Base-by-base conservation (phyloP, 2,113 vertebrate species). In the Rousettus leschenaultii region DNA sequence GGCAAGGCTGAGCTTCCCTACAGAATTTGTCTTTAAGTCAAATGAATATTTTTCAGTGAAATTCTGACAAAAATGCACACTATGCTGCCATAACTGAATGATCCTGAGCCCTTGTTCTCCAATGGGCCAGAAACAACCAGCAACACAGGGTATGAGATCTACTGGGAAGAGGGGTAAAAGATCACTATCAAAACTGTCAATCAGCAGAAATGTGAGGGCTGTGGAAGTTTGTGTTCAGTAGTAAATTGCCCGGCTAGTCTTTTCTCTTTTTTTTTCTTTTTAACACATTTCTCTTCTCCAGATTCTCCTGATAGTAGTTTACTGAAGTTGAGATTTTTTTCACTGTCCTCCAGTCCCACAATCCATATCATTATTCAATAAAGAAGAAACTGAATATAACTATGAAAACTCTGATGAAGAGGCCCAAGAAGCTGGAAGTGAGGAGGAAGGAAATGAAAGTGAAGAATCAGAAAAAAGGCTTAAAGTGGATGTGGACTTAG, bases 31-130 rank as follows among this genome's bases (percentile, higher is more conserved):
- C 28, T 84, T 86, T 82, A 90, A 48, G n/a, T 35, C 30, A 86
- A 63, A 79, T 5, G 24, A 55, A 55, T 38, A 11, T 51, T 71
- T 83, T 45, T 45, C 55, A 90, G 11, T 19, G 15, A 83, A 40
- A 11, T 92, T 83, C 48, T 82, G 70, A 61, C 10, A 75, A 95
- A 92, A 53, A 48, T 22, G 59, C 75, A 65, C 35, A 22, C 35
- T 19, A 35, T 68, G 1, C 11, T 30, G 8, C 63, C 22, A 63
- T 43, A 33, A 59, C 12, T 40, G 77, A 15, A 40, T 66, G 6
- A 38, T 83, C 87, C 4, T 19, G 14, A 70, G 61, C 13, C 7
- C 13, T 48, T 40, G 68, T 70, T 86, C 18, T 24, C 12, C 38
- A 24, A 28, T 6, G 19, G 26, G 15, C 53, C 19, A 55, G 12